A percentile compares a stretch with the other conserved stretches of the same genome.
Evolutionary conservation across 2,113 vertebrate species (phyloP).

Genomic region (Scopus umbretta): DNA sequence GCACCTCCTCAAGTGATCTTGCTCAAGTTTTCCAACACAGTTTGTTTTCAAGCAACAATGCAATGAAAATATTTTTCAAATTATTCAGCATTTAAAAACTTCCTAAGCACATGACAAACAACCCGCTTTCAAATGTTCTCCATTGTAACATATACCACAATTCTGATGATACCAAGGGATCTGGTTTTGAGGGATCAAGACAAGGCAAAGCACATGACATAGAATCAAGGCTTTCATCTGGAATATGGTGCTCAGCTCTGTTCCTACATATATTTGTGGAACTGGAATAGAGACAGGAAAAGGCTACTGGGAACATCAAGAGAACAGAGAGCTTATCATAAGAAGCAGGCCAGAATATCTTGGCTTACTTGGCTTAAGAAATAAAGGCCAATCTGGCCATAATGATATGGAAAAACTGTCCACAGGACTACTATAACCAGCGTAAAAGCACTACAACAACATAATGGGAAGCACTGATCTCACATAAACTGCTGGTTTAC

Average conservation of each 20-base stretch:
- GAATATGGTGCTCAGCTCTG: not conserved
- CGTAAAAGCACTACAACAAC: not conserved
- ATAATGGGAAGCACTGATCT: not conserved
- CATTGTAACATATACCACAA: not conserved
- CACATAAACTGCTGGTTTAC: not conserved
- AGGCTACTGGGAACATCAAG: not conserved
- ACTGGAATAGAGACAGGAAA: not conserved
- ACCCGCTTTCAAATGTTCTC: not conserved
- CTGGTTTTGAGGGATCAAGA: not conserved
- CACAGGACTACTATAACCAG: not conserved
- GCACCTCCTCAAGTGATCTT: not conserved
- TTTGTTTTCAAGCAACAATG: not conserved
- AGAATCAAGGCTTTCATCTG: not conserved
- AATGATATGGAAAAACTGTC: not conserved
- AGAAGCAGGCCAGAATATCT: not conserved
- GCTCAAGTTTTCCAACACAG: not conserved
- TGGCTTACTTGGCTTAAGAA: not conserved
- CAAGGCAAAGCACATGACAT: not conserved
- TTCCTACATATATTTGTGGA: not conserved
- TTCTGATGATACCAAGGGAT: not conserved
- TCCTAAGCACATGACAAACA: not conserved
- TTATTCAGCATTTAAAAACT: not conserved
- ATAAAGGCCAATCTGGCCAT: not conserved
- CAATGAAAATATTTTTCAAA: not conserved
- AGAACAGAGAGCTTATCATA: not conserved